Base-by-base conservation (phyloP, 2,113 vertebrate genomes). In the Dinomys branickii region DNA sequence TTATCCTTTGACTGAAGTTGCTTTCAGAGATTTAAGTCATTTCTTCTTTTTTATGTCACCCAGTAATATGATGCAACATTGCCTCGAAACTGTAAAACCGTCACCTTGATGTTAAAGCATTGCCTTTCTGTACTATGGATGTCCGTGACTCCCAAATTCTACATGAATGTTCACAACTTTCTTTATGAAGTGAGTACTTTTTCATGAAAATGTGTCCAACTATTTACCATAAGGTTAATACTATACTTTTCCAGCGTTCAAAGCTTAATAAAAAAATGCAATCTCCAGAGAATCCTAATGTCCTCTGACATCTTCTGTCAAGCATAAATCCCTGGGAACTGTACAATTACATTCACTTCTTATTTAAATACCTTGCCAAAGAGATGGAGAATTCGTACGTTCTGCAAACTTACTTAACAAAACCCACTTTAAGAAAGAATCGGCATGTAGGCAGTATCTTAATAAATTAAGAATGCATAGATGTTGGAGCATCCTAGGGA, bases 131-230 rank as follows among this genome's bases (percentile, higher is more conserved):
- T 3, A 33, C 7, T 5, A 6, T 4, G 17, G 12, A 80, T 44
- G 19, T 11, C 19, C 1, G 0, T 35, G 22, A 6, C 22, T 77
- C 30, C 50, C 16, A 20, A 67, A 22, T 12, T 38, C 59, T 50
- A 20, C 0, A 0, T 61, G 30, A 1, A 0, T 90, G 56, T 75
- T 11, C 33, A 11, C 28, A 44, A 50, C 50, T 6, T 11, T 4
- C 10, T 30, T 9, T 33, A 20, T 28, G 63, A 82, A 77, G 7
- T 58, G 44, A 83, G 14, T 67, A 28, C 52, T 59, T 90, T 91
- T 14, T 54, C 44, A 30, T 58, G 12, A 59, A 83, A 50, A 2
- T 17, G 5, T 19, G n/a, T 41, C 8, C 20, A n/a, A 1, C 50
- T 28, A n/a, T 28, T 85, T 85, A 20, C 22, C 17, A 20, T 16